Conservation (phyloP, 2,888 invertebrate genomes). For the Augochlorella aurata region DNA sequence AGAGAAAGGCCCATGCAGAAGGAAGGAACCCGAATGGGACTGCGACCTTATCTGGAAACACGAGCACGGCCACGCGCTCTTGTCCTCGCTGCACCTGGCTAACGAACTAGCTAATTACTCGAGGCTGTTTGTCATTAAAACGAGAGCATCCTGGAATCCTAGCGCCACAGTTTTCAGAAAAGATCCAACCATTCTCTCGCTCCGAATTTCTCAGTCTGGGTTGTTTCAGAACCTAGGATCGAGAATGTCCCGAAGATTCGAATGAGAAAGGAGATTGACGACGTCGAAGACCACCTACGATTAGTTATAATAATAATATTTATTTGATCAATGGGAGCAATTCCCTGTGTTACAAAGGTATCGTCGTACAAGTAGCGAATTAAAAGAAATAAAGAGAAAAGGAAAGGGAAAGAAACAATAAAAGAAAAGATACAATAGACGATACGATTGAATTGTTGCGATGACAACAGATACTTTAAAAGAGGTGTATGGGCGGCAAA, state of each 20-base stretch:
- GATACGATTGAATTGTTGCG: too few species aligned
- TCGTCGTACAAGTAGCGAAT: too few species aligned
- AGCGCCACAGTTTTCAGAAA: background rate
- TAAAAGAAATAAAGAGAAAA: too few species aligned
- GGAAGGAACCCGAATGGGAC: conserved; percentile 41
- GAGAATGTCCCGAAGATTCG: background rate
- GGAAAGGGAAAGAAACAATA: too few species aligned
- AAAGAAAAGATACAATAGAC: too few species aligned
- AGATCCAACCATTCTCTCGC: too few species aligned
- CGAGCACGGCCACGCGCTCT: conserved; percentile 51
- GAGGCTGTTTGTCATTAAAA: background rate
- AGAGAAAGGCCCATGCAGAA: conserved; percentile 33
- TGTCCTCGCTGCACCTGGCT: conserved; percentile 60
- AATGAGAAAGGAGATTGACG: background rate
- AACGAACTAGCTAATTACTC: conserved; percentile 65
- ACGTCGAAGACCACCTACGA: background rate
- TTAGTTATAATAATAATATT: background rate
- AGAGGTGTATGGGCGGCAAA: too few species aligned
- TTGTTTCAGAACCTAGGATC: background rate
- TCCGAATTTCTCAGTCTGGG: background rate
- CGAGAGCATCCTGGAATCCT: background rate
- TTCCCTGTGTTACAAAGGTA: too few species aligned
- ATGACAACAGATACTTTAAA: too few species aligned
- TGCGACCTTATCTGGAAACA: conserved; percentile 72
- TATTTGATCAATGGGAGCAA: too few species aligned